Conservation (phyloP, 2,797 vertebrate genomes). For the Periparus ater region DNA sequence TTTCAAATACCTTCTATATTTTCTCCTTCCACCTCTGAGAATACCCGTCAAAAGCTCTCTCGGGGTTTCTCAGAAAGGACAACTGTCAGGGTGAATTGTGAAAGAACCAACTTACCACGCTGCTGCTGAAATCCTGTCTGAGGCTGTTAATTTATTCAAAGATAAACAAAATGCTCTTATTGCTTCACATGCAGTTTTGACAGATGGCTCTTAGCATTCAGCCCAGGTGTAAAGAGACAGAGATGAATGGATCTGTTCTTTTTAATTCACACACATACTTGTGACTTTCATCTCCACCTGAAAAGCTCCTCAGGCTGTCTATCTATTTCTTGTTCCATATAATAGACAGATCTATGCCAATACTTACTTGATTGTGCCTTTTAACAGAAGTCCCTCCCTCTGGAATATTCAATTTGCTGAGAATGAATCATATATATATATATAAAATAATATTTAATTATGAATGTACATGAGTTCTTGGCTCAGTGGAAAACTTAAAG, state of each 20-base stretch:
- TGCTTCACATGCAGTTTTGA: slow-evolving; percentile 57
- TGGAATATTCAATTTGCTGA: slow-evolving; percentile 34
- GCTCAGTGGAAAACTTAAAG: background rate
- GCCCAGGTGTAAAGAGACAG: slow-evolving; percentile 68
- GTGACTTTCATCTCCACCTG: slow-evolving; percentile 66
- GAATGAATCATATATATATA: background rate
- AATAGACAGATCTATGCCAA: background rate
- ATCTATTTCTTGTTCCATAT: slow-evolving; percentile 4
- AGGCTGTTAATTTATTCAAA: slow-evolving; percentile 68
- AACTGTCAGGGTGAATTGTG: slow-evolving; percentile 27
- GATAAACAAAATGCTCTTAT: slow-evolving; percentile 70
- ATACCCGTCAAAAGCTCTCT: slow-evolving; percentile 4
- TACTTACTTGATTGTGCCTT: background rate
- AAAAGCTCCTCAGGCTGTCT: slow-evolving; percentile 49
- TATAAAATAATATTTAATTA: slow-evolving; percentile 40
- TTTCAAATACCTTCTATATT: slow-evolving; percentile 13
- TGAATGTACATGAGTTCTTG: background rate
- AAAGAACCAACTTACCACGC: background rate
- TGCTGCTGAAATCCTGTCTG: slow-evolving; percentile 47
- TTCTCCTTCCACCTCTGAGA: background rate
- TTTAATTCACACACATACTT: slow-evolving; percentile 48
- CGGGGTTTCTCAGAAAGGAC: background rate
- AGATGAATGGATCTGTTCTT: slow-evolving; percentile 69
- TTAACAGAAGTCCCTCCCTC: background rate
- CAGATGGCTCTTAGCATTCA: slow-evolving; percentile 70